Evolutionary conservation across 2,888 invertebrate species (phyloP).

Genomic region (Euclidia mi): DNA sequence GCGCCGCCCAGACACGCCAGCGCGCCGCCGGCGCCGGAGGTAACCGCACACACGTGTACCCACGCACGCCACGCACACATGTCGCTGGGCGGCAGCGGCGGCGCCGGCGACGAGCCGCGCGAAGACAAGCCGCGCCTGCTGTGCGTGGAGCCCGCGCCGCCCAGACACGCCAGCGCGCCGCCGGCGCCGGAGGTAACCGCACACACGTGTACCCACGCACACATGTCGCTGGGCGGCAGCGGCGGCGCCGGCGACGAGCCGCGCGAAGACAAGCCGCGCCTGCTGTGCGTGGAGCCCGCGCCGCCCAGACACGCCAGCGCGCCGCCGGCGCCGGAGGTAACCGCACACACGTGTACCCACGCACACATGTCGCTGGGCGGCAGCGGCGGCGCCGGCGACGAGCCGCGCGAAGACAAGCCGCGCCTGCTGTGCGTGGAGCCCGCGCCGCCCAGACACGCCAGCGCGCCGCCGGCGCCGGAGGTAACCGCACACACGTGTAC

Average conservation of each 20-base stretch:
- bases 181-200: background rate
- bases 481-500: background rate
- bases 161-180: background rate
- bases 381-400: too few species aligned
- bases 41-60: background rate
- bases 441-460: conserved; percentile 63
- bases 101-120: too few species aligned
- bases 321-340: conserved; percentile 13
- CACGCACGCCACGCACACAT: background rate
- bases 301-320: conserved; percentile 11
- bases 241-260: too few species aligned
- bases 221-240: background rate
- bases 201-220: background rate
- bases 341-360: background rate
- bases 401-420: conserved; percentile 56
- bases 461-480: conserved; percentile 24
- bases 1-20: background rate
- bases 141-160: background rate
- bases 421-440: conserved; percentile 62
- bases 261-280: conserved; percentile 45
- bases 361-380: too few species aligned
- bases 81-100: too few species aligned
- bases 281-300: conserved; percentile 26
- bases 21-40: background rate
- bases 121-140: background rate